These are phyloP conservation scores for Cossypha dichroa DNA, from an alignment of 2,797 vertebrate genomes.

Conservation along the genomic window DNA sequence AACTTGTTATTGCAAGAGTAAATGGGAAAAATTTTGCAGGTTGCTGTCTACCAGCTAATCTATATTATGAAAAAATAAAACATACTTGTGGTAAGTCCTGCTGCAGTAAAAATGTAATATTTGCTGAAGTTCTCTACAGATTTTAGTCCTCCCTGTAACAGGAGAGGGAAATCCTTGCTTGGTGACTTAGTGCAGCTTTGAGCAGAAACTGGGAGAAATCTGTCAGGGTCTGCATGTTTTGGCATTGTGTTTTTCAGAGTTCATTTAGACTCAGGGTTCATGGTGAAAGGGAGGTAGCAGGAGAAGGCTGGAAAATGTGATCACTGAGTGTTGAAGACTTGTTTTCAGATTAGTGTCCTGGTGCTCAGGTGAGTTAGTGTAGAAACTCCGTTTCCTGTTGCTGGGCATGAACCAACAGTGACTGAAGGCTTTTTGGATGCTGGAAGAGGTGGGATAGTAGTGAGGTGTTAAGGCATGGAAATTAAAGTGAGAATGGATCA, in stretches of 20 bases:
- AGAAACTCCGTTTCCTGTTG: not conserved
- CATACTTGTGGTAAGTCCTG: not conserved
- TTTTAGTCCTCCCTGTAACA: not conserved
- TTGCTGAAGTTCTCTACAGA: not conserved
- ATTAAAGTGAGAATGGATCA: not conserved
- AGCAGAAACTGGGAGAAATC: not conserved
- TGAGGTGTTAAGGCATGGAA: not conserved
- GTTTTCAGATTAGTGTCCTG: not conserved
- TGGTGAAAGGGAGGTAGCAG: not conserved
- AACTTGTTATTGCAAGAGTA: not conserved
- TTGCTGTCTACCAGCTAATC: not conserved
- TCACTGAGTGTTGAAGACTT: not conserved
- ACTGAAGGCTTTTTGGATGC: not conserved
- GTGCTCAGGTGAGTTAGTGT: not conserved
- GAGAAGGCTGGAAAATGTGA: not conserved
- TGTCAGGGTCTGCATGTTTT: not conserved
- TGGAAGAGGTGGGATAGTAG: not conserved
- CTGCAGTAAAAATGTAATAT: not conserved
- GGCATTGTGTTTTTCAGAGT: not conserved
- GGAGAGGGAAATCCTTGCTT: not conserved
- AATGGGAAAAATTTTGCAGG: not conserved
- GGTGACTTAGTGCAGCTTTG: not conserved
- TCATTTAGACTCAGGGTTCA: not conserved
- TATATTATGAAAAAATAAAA: not conserved
- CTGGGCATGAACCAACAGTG: not conserved